Base-by-base conservation (phyloP, 2,797 vertebrate genomes). In the Mormyrops attenuatus region DNA sequence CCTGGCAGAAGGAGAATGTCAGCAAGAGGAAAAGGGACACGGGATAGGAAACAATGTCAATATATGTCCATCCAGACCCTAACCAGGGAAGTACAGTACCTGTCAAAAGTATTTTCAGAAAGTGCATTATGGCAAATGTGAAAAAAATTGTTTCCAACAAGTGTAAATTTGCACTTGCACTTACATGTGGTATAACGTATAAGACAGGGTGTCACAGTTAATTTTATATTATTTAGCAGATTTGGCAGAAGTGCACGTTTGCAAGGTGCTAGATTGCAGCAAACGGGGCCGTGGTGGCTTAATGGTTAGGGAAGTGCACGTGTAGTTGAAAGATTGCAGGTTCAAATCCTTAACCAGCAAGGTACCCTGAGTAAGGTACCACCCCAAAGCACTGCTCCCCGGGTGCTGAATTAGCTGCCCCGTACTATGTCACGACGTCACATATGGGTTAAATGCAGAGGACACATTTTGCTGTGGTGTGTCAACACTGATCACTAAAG, bases 1-100 rank as follows among this genome's bases (percentile, higher is more conserved):
- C 95, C 97, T 98, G 90, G 44, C 17, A n/a, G 73, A 3, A 13
- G 60, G 41, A 89, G 88, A 30, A 34, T 0, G 44, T 50, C 17
- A 49, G 34, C 8, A 50, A 7, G 84, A 26, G 84, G 47, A 34
- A n/a, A 44, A n/a, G 77, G 41, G 8, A 80, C 38, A 11, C 8
- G 11, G 38, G 73, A 82, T 11, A n/a, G 7, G 17, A n/a, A 22
- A 82, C 69, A 17, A 22, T n/a, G 77, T 82, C 7, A 9, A 82
- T 44, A n/a, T 20, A n/a, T 82, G 38, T 80, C 6, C 38, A 44
- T 80, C 17, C 73, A 80, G 73, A 47, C 5, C 38, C 20, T 47
- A 47, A 47, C 5, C 7, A n/a, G 34, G 15, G 5, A 41, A 38
- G 6, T n/a, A 22, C 41, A 82, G 20, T 47, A 82, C 77, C 41